These are phyloP conservation scores for Chironomus tepperi DNA, from an alignment of 1,140 invertebrate species.

Conservation along the genomic window DNA sequence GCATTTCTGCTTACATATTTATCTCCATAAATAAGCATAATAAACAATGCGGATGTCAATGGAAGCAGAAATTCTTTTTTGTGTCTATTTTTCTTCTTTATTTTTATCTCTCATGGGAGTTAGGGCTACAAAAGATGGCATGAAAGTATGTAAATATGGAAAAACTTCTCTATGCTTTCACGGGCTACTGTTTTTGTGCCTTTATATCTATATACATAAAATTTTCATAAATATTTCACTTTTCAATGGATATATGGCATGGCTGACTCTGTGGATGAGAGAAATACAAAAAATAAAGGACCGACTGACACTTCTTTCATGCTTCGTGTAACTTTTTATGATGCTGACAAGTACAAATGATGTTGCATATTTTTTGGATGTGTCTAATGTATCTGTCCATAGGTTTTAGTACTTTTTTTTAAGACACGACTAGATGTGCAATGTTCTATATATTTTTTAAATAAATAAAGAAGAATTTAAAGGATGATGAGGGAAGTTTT, in stretches of 20 bases:
- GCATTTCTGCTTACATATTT: too few relatives aligned
- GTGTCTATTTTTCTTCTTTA: too few relatives aligned
- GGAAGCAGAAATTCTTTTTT: too few relatives aligned
- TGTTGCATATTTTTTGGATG: constrained; percentile 1
- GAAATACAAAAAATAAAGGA: constrained; percentile 15
- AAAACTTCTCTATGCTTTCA: neutral
- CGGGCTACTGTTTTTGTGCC: neutral
- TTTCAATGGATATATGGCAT: too few relatives aligned
- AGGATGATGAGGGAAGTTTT: neutral
- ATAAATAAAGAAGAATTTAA: neutral
- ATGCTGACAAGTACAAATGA: constrained; percentile 13
- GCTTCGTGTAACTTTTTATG: constrained; percentile 8
- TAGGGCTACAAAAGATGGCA: too few relatives aligned
- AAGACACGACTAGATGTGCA: neutral
- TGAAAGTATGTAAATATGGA: neutral
- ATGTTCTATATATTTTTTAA: neutral
- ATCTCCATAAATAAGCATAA: too few relatives aligned
- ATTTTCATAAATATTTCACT: too few relatives aligned
- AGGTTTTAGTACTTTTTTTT: neutral
- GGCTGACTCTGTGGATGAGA: neutral
- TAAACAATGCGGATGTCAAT: too few relatives aligned
- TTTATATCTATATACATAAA: too few relatives aligned
- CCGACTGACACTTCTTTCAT: constrained; percentile 11
- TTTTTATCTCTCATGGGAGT: too few relatives aligned
- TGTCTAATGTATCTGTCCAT: constrained; percentile 12